A percentile compares a stretch with the other conserved stretches of the same genome.
phyloP scores from a whole-genome alignment of 2,797 vertebrate genomes.

The Silurus aristotelis region DNA sequence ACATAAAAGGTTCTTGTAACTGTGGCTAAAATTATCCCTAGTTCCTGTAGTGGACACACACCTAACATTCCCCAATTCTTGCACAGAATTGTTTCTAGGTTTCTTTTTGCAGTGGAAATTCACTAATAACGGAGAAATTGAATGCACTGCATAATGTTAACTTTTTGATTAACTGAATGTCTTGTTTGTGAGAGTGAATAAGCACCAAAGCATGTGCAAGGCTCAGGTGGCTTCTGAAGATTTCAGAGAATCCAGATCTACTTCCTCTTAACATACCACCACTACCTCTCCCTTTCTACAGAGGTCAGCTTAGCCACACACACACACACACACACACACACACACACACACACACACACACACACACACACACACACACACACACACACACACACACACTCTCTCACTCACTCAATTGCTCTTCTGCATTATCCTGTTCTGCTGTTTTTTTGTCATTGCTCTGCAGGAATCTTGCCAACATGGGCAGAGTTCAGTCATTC shows the following conservation, averaged over 20 bases:
- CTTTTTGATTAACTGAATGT: not conserved
- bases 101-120: not conserved
- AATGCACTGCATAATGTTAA: not conserved
- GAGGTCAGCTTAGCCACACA: constrained; percentile 5
- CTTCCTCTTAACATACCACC: constrained; percentile 32
- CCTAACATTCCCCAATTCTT: not conserved
- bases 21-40: not conserved
- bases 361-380: not conserved
- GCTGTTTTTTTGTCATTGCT: not conserved
- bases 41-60: not conserved
- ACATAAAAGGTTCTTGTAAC: not conserved
- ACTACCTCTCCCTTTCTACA: constrained; percentile 2
- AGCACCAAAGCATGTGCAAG: constrained; percentile 25
- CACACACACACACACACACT: not conserved
- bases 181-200: not conserved
- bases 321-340: constrained; percentile 7
- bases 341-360: constrained; percentile 4
- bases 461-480: constrained; percentile 2
- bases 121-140: not conserved
- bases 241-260: constrained; percentile 37
- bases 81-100: not conserved
- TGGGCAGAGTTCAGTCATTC: constrained; percentile 21
- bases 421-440: not conserved
- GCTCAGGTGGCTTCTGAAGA: constrained; percentile 43
- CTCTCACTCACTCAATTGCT: no score